Percentiles rank a stretch among this genome's conserved stretches.
These are phyloP conservation scores for Meandrina meandrites DNA, from an alignment of 92 coral and sea anemone genomes.

Conservation along the genomic window DNA sequence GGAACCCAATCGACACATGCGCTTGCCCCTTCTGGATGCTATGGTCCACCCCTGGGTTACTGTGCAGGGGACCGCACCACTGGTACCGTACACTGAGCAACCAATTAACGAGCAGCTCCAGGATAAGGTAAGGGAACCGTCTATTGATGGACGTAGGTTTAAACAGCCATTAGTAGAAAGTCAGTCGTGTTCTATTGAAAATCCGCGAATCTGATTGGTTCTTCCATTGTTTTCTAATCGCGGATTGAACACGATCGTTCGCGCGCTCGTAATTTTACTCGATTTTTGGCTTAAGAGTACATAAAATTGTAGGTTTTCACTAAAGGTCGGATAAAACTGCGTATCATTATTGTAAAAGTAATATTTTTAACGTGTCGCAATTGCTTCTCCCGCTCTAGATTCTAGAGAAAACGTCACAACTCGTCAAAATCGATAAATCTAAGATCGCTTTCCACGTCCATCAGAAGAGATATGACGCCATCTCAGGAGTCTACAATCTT, in stretches of 20 bases:
- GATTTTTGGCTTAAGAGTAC: too few relatives aligned
- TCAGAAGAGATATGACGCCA: constrained; percentile 78
- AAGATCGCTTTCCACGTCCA: constrained; percentile 76
- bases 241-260: too few relatives aligned
- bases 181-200: too few relatives aligned
- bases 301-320: not conserved
- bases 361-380: not conserved
- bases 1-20: constrained; percentile 81
- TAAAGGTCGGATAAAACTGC: not conserved
- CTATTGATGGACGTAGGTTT: not conserved
- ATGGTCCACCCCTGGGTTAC: constrained; percentile 95
- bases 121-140: constrained; percentile 66
- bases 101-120: constrained; percentile 58
- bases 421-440: constrained; percentile 74
- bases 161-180: not conserved
- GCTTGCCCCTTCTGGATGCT: constrained; percentile 71
- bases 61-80: constrained; percentile 60
- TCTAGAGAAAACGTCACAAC: constrained; percentile 65
- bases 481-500: constrained; percentile 80
- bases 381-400: constrained; percentile 43
- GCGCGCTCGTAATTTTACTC: too few relatives aligned
- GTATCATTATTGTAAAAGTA: not conserved
- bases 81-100: constrained; percentile 59
- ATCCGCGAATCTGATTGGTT: too few relatives aligned
- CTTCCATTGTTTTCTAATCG: too few relatives aligned